Base-by-base conservation (phyloP, 1,140 invertebrate species). In the Sipha flava region DNA sequence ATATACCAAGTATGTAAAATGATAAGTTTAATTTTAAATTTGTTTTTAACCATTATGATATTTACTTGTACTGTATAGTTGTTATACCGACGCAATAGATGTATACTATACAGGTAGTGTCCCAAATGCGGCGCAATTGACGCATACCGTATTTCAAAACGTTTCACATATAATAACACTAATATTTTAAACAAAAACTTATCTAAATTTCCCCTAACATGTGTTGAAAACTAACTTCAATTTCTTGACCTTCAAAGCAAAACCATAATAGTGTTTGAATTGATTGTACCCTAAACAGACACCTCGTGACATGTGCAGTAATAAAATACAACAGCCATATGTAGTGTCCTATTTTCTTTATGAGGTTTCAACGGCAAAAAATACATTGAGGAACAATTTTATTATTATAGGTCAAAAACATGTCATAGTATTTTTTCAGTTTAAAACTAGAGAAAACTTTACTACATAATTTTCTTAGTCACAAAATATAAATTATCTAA, bases 291-390 rank as follows among this genome's bases (percentile, higher is more conserved):
- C 64, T 66, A 3, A 1, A 40, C 37, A 21, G 64, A 66, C 64
- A 66, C 64, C 64, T n/a, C 64, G 43, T 43, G 64, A 66, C 64
- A 66, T 43, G 5, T 66, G 64, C 23, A 16, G 64, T 37, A 66
- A 66, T 66, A 66, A 66, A 66, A 66, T 43, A 66, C 21, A 54
- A 54, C 49, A 52, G 21, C 31, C 64, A 66, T 66, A 66, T 66
- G 64, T 23, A 21, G 64, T 23, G 2, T 66, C 21, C 64, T 21
- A 21, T 43, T 66, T 40, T 23, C 23, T 66, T 66, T 23, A 43
- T 66, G 14, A 21, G 21, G 64, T 26, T 64, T 64, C 62, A 16
- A 14, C 14, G 37, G 37, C 21, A 12, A 23, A 66, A 34, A 66
- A 40, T n/a, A 40, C 64, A 43, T 40, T 7, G 64, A 29, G 64